Conservation (phyloP, 2,888 invertebrate genomes). For the Schizotus pectinicornis region DNA sequence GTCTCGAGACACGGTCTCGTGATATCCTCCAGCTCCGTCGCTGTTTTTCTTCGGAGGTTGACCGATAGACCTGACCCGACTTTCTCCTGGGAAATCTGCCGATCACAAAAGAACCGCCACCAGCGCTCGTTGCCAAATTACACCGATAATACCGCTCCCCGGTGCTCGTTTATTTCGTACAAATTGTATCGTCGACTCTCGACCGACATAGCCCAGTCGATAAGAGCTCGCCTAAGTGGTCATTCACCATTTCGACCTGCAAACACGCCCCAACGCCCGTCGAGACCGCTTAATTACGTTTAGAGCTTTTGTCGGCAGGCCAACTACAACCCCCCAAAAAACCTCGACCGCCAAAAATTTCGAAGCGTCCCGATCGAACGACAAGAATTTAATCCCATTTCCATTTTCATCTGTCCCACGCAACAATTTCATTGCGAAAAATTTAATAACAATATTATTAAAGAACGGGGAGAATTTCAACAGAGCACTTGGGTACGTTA, state of each 20-base stretch:
- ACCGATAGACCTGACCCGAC: not conserved
- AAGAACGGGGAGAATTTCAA: not conserved
- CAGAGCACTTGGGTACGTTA: not conserved
- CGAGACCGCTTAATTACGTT: slow-evolving; percentile 13
- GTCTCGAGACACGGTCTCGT: slow-evolving; percentile 26
- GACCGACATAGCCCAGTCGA: not conserved
- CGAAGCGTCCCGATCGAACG: too few relatives aligned
- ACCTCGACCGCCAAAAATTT: too few relatives aligned
- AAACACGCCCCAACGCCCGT: slow-evolving; percentile 10
- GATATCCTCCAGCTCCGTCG: too few relatives aligned
- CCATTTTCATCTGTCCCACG: not conserved
- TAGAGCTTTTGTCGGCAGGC: not conserved
- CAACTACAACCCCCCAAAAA: too few relatives aligned
- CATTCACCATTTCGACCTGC: slow-evolving; percentile 34
- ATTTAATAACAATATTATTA: slow-evolving; percentile 2
- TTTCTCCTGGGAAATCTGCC: slow-evolving; percentile 50
- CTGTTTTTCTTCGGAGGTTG: too few relatives aligned
- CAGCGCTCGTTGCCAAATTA: slow-evolving; percentile 48
- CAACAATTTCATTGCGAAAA: too few relatives aligned
- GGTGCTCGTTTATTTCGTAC: slow-evolving; percentile 53
- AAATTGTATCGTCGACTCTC: slow-evolving; percentile 49
- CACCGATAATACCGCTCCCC: slow-evolving; percentile 48
- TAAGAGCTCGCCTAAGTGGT: slow-evolving; percentile 33
- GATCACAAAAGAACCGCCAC: slow-evolving; percentile 47
- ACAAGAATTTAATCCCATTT: not conserved